phyloP scores from a whole-genome alignment of 2,797 vertebrate genomes.

The Thamnophis elegans region DNA sequence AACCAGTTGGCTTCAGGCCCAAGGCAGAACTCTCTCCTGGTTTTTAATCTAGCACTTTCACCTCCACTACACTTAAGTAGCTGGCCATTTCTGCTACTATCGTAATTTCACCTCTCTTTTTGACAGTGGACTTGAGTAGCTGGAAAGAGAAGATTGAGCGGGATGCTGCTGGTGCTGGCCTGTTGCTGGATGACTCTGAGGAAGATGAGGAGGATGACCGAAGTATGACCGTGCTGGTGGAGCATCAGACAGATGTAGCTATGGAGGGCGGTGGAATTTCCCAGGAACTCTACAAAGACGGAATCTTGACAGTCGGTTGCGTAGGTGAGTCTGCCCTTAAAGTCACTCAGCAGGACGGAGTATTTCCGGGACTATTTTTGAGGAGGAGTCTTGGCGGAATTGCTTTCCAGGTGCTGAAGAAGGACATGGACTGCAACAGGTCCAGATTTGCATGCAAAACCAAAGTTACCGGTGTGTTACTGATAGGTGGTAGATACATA shows the following conservation, averaged over 20 bases:
- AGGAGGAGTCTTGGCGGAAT: not conserved
- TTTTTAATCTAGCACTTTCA: not conserved
- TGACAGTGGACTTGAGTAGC: constrained; percentile 85
- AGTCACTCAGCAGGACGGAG: not conserved
- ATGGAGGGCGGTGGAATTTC: constrained; percentile 79
- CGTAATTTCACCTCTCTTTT: not conserved
- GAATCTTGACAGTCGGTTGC: constrained; percentile 87
- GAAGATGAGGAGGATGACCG: constrained; percentile 72
- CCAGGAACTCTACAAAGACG: constrained; percentile 87
- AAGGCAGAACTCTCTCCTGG: too few species aligned
- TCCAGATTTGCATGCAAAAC: not conserved
- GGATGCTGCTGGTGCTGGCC: constrained; percentile 72
- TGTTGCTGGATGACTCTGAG: constrained; percentile 55
- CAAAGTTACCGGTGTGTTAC: not conserved
- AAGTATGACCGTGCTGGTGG: constrained; percentile 77
- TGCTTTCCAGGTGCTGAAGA: not conserved
- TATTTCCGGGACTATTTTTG: too few species aligned
- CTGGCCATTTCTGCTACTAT: not conserved
- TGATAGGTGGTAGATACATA: not conserved
- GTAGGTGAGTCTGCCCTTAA: constrained; percentile 73
- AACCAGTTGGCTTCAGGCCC: not conserved
- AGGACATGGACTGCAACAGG: not conserved
- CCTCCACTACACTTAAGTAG: not conserved
- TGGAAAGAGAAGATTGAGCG: constrained; percentile 91
- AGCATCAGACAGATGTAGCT: constrained; percentile 83